These are phyloP conservation scores for Pteruthius melanotis DNA, from an alignment of 2,113 vertebrate species.

Conservation along the genomic window DNA sequence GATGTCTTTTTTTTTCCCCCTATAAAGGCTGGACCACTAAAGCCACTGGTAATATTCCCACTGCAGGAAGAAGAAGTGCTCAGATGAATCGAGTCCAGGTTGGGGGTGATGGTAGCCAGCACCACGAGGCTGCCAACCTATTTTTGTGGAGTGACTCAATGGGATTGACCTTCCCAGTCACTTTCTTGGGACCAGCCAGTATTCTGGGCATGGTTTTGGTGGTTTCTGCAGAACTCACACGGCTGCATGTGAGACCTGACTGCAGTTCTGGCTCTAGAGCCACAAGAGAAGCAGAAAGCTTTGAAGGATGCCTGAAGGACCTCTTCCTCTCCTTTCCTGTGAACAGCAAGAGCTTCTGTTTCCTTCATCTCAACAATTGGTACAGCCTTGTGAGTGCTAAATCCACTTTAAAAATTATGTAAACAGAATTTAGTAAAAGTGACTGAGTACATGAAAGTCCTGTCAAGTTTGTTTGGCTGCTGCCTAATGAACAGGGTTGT, in stretches of 20 bases:
- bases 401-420: background rate
- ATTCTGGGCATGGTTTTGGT: background rate
- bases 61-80: background rate
- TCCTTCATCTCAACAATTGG: background rate
- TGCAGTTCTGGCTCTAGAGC: background rate
- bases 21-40: background rate
- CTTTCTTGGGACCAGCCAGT: background rate
- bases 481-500: background rate
- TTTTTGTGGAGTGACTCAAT: background rate
- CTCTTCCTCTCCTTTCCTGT: background rate
- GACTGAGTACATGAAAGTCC: background rate
- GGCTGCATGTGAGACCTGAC: background rate
- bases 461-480: slow-evolving; percentile 18
- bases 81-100: background rate
- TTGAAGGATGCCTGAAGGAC: background rate
- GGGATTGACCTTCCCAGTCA: background rate
- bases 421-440: background rate
- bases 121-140: background rate
- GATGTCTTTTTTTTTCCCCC: background rate
- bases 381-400: background rate
- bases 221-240: background rate
- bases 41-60: background rate
- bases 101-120: background rate
- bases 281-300: background rate
- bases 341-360: background rate